phyloP scores from a whole-genome alignment of 30 jellyfish, hydroid and myxozoan genomes.

The Cassiopea andromeda region DNA sequence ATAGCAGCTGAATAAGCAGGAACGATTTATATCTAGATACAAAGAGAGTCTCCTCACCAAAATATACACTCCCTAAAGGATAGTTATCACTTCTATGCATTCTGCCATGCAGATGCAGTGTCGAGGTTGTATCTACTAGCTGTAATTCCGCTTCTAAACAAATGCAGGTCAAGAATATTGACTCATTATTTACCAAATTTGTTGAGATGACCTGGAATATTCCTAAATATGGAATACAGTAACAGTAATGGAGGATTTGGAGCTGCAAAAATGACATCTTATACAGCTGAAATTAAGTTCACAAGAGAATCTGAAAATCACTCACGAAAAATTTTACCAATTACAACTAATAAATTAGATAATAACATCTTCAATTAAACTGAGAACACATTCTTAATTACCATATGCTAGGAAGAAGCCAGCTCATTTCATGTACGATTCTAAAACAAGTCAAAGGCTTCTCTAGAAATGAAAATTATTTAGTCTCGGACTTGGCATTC shows the following conservation, averaged over 20 bases:
- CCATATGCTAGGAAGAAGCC: neutral
- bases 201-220: too few species aligned
- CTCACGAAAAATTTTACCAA: neutral
- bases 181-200: too few species aligned
- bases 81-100: too few species aligned
- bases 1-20: neutral
- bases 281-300: neutral
- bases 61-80: too few species aligned
- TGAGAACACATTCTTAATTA: neutral
- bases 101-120: too few species aligned
- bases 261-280: neutral
- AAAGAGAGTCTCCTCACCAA: too few species aligned
- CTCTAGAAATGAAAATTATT: neutral
- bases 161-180: too few species aligned
- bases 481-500: neutral
- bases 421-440: neutral
- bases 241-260: too few species aligned
- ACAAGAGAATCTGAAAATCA: neutral
- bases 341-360: constrained; percentile 6
- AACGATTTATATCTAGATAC: too few species aligned
- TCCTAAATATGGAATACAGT: too few species aligned
- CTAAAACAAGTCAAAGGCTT: neutral
- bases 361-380: neutral
- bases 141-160: too few species aligned
- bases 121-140: too few species aligned